A percentile compares a stretch with the other conserved stretches of the same genome.
These are phyloP conservation scores for Chrysolina haemoptera DNA, from an alignment of 2,888 invertebrate species.

Conservation along the genomic window DNA sequence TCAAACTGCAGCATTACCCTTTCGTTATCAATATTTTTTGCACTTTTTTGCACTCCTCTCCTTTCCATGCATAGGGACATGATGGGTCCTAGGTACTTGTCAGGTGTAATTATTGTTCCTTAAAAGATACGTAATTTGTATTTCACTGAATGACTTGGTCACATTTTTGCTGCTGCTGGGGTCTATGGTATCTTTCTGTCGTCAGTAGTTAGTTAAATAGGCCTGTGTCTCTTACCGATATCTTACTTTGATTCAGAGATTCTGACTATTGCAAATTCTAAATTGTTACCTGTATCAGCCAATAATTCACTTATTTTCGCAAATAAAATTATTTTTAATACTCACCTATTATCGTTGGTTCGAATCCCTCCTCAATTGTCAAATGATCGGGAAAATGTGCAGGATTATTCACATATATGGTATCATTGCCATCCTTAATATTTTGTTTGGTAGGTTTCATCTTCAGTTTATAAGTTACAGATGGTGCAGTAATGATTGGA, in stretches of 20 bases:
- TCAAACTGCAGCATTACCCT: slow-evolving; percentile 87
- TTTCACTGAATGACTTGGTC: background rate
- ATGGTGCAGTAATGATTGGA: slow-evolving; percentile 87
- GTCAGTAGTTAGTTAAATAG: too few relatives aligned
- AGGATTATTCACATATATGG: slow-evolving; percentile 83
- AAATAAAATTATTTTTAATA: too few relatives aligned
- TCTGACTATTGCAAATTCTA: too few relatives aligned
- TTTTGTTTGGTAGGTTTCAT: slow-evolving; percentile 82
- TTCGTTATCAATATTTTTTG: slow-evolving; percentile 85
- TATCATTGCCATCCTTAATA: slow-evolving; percentile 74
- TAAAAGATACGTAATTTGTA: slow-evolving; percentile 49
- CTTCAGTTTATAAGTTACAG: slow-evolving; percentile 88
- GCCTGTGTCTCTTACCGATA: too few relatives aligned
- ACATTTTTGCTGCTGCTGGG: too few relatives aligned
- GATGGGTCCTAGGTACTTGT: slow-evolving; percentile 79
- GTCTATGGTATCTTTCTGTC: too few relatives aligned
- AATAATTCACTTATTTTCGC: too few relatives aligned
- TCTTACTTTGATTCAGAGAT: too few relatives aligned
- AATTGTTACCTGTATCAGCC: too few relatives aligned
- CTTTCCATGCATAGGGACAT: slow-evolving; percentile 83
- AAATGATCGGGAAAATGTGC: slow-evolving; percentile 78
- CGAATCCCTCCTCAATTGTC: slow-evolving; percentile 83
- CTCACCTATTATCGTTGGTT: slow-evolving; percentile 87
- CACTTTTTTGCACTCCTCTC: slow-evolving; percentile 80
- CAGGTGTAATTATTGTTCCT: slow-evolving; percentile 92